Base-by-base conservation (phyloP, 2,888 invertebrate genomes). In the Drosophila glabriapex region DNA sequence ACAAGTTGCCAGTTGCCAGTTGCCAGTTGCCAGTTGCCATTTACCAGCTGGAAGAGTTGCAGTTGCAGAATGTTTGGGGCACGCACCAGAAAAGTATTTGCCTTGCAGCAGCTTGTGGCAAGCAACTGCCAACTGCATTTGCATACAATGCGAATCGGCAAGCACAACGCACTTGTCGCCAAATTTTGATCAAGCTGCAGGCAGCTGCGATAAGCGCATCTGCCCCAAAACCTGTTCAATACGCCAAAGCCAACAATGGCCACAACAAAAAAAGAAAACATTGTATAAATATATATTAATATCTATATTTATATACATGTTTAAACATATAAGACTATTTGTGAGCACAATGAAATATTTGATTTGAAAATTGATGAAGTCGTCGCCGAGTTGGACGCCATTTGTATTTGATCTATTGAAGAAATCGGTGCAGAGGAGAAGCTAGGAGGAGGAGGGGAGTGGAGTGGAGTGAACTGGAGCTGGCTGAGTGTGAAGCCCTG, bases 81-180 rank as follows among this genome's bases (percentile, higher is more conserved):
- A 85, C 85, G 85, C 85, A 89, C 89, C 85, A 79, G 60, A 71
- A 69, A 69, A 55, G 59, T 61, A 73, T 50, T 67, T 67, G 66
- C 35, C 12, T 46, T 46, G 50, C 43, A 19, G 16, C 63, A 6
- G 50, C 43, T 64, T 58, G 53, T 41, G 55, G 55, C 39, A 55
- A 31, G 55, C 62, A 54, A 61, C 39, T 55, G 41, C 52, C 12
- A 19, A 25, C 29, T 7, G 71, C 59, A 85, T 85, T 89, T 89
- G 85, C 85, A 85, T 85, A 85, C 85, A 85, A 85, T 85, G 85
- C 58, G 65, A 56, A 53, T 41, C 53, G 39, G 49, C 52, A 59
- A 35, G 19, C 61, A 54, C 65, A 54, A 71, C 78, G 80, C 82
- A 80, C 80, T 80, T 80, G 78, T 79, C 78, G 73, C 72, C 35